Base-by-base conservation (phyloP, 2,888 invertebrate genomes). In the Seira musarum region DNA sequence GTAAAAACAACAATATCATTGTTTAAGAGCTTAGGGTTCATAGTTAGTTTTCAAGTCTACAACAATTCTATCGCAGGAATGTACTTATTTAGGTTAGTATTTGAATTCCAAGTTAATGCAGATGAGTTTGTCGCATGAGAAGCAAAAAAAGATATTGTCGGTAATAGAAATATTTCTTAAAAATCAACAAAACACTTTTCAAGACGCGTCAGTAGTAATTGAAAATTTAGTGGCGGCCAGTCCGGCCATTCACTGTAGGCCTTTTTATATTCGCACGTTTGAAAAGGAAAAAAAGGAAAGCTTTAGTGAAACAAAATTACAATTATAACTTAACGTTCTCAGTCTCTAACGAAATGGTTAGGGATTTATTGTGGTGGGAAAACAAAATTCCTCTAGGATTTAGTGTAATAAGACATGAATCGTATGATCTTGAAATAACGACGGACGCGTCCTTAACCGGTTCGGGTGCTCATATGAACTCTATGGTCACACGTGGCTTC, bases 371-470 rank as follows among this genome's bases (percentile, higher is more conserved):
- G 15, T 80, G 79, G 80, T 82, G 80, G 82, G 8, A n/a, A 25
- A 46, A 57, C 21, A 25, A 30, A 0, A 10, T 82, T 13, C 22
- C 13, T n/a, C n/a, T 1, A 15, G 15, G 65, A 5, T 13, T 13
- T 3, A 17, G 15, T 13, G 15, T 6, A 57, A 79, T 82, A 19
- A 65, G 71, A n/a, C n/a, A 15, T 5, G 75, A 75, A 21, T 17
- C 13, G 10, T 82, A 24, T 70, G 73, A 69, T 13, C 6, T 40
- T 17, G 68, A 22, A 13, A 60, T 82, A 22, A 40, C 8, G 10
- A 77, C 77, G 1, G 82, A 82, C 22, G 76, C 82, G 8, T 80
- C 76, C 6, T 10, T 40, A 1, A 46, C 80, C 2, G 82, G 82
- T 1, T 82, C 72, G 72, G 82, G 80, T 25, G 70, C 72, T n/a